Base-by-base conservation (phyloP, 2,888 invertebrate genomes). In the Bhutanitis thaidina region DNA sequence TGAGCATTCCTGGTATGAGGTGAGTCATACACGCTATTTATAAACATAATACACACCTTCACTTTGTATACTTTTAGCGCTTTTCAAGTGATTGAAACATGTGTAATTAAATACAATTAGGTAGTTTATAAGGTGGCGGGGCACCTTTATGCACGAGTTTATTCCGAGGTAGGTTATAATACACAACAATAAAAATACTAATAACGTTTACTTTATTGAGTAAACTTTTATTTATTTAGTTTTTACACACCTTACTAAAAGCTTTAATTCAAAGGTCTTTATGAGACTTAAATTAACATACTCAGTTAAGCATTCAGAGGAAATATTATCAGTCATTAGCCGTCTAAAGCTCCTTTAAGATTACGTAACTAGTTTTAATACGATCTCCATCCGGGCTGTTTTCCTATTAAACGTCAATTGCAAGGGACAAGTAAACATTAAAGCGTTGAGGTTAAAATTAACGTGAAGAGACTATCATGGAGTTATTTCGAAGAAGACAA, bases 1-100 rank as follows among this genome's bases (percentile, higher is more conserved):
- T 82, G 83, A 80, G 79, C 78, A 74, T 78, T 65, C 65, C 67
- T 82, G 83, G 82, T 71, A 75, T 78, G 80, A 86, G 87, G 87
- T 88, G 84, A 88, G 83, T 86, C 84, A 87, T 67, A 67, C 56
- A 61, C 69, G 59, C 57, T 65, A 69, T 68, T 67, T 69, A 69
- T 67, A 65, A 61, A 59, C 56, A 57, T 49, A 58, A 54, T 53
- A 54, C 51, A 54, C 53, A 52, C 51, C 54, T 50, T 50, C 8
- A 53, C 49, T 14, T 43, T 25, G 35, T 43, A 43, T 30, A 48
- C 30, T 20, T 5, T 20, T 3, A 20, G 20, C 20, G 20, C 5
- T 20, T 20, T 20, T 20, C 20, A 20, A 20, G 20, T 20, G 5
- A 20, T 20, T 20, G 20, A 20, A 20, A 20, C 20, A 20, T 20